Evolutionary conservation across 2,797 vertebrate genomes (phyloP), one percentile per base, ranked within the genome.

Genomic region (Arctocebus calabarensis): DNA sequence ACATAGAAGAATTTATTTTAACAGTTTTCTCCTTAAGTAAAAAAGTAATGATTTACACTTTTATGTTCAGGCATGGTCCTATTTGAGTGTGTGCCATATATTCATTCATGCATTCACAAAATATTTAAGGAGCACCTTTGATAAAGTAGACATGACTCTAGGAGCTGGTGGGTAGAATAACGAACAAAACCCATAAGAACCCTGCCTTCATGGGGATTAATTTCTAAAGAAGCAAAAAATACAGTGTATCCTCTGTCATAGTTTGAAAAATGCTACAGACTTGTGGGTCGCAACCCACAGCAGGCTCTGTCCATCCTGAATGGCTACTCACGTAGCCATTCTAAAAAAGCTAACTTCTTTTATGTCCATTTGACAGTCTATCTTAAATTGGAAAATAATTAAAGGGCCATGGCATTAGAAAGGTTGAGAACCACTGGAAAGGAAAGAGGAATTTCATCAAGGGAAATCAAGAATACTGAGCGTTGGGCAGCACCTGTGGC

Each of bases 331-430:
- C 52, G 11, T 12, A 85, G 17, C 82, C 71, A 68, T 74, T 93
- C 52, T 74, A 2, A 62, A 84, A 92, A 94, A 57, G 23, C 74
- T 81, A 71, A 9, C 17, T 87, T 94, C 90, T 84, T 91, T 61
- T 59, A 88, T n/a, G 32, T 43, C 43, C 40, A 73, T 79, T 20
- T 73, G 25, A 66, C 81, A 75, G n/a, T 84, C 11, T 87, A 84
- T 85, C 74, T 57, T 45, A 92, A 90, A 89, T 73, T 89, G 66
- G 93, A 97, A 94, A 92, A 71, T 88, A 92, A 97, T 90, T 79
- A 43, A 52, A 52, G 48, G 48, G 48, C 14, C 14, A 1, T 4
- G 4, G 48, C 48, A 45, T 45, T 45, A 52, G 14, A 14, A 52
- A 52, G 48, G 48, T 16, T 16, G 48, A 52, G 48, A 52, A 52